Evolutionary conservation across 1,140 invertebrate genomes (phyloP).

Genomic region (Drosophila truncata): DNA sequence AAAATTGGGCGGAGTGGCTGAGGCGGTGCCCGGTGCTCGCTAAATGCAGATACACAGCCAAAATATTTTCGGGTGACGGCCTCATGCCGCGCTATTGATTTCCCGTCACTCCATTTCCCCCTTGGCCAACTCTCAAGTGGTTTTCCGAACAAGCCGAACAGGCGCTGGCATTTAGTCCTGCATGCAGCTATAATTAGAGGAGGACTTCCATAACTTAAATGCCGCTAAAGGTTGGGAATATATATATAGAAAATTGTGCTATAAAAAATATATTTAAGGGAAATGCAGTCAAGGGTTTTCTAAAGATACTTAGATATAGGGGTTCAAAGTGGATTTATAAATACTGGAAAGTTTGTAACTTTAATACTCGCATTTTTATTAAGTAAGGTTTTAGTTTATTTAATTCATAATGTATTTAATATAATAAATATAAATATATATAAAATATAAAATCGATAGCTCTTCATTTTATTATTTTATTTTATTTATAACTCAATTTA

Average conservation of each 20-base stretch:
- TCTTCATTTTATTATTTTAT: too few relatives aligned
- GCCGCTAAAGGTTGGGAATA: not conserved
- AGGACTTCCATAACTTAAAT: not conserved
- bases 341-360: not conserved
- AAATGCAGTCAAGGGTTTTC: not conserved
- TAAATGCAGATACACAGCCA: slow-evolving; percentile 33
- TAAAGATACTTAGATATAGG: not conserved
- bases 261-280: not conserved
- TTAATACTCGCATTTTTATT: not conserved
- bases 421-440: not conserved
- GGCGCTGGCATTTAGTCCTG: not conserved
- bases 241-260: not conserved
- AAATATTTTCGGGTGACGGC: slow-evolving; percentile 3
- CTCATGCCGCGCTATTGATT: slow-evolving; percentile 64
- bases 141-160: not conserved
- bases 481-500: too few relatives aligned
- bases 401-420: not conserved
- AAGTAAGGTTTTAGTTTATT: not conserved
- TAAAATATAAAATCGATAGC: too few relatives aligned
- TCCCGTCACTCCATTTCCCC: slow-evolving; percentile 40
- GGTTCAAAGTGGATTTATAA: not conserved
- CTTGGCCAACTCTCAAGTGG: slow-evolving; percentile 44
- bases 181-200: slow-evolving; percentile 12
- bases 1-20: not conserved
- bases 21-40: slow-evolving; percentile 21